Evolutionary conservation across 2,888 invertebrate species (phyloP).

Genomic region (Pandemis heparana): DNA sequence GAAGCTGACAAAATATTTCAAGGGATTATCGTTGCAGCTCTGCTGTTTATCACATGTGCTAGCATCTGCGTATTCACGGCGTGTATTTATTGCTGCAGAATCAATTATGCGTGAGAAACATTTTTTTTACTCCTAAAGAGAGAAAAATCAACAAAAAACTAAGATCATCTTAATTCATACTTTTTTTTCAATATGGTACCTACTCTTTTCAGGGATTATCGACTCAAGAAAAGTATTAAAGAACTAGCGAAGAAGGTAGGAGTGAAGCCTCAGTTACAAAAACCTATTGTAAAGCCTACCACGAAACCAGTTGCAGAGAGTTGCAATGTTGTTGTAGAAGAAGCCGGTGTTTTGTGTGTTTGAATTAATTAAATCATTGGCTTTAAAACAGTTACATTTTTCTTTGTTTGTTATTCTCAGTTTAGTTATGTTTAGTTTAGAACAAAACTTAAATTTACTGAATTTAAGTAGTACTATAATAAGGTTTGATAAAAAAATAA

Average conservation of each 20-base stretch:
- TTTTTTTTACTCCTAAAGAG: conserved; percentile 12
- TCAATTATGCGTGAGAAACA: conserved; percentile 66
- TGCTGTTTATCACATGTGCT: conserved; percentile 65
- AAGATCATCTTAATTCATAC: no score
- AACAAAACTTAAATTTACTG: no score
- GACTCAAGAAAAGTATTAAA: conserved; percentile 61
- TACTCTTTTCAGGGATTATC: conserved; percentile 62
- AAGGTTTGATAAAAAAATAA: no score
- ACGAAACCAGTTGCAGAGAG: conserved; percentile 56
- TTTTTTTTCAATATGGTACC: background rate
- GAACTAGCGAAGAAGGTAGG: conserved; percentile 64
- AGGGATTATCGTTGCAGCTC: conserved; percentile 63
- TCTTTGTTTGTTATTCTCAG: no score
- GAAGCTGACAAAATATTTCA: conserved; percentile 65
- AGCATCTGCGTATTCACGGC: conserved; percentile 60
- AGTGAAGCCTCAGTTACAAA: conserved; percentile 56
- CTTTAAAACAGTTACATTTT: background rate
- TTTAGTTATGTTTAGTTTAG: no score
- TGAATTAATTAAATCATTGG: conserved; percentile 45
- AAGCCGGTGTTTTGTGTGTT: conserved; percentile 69
- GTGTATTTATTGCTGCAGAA: conserved; percentile 70
- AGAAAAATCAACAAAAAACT: no score
- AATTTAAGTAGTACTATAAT: no score
- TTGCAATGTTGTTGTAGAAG: conserved; percentile 68
- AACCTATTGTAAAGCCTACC: conserved; percentile 46